Base-by-base conservation (phyloP, 2,888 invertebrate species). In the Drosophila koepferae region DNA sequence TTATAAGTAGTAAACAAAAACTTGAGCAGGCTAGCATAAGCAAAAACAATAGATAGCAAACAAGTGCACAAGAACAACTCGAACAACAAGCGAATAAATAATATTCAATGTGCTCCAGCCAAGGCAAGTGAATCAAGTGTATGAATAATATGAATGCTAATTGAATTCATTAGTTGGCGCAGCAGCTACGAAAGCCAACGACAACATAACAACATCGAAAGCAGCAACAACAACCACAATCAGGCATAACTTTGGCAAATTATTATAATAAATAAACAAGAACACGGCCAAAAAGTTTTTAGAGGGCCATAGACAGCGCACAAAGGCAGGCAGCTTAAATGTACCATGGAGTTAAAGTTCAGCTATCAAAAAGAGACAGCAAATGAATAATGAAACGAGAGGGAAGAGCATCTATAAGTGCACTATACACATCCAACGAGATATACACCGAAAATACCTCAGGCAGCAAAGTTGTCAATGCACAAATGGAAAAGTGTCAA, bases 91-190 rank as follows among this genome's bases (percentile, higher is more conserved):
- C 72, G 72, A 87, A 85, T 85, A 86, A 86, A 89, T 80, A 77
- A 73, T 82, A 76, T 86, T 86, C 83, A 83, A 88, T 82, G 74
- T 64, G 55, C 70, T 68, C 53, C 66, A 62, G 44, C 51, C 68
- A 12, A 46, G 71, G 72, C 41, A 63, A 72, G 64, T 71, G 87
- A 89, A 80, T 80, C 82, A 82, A 88, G 89, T 87, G 78, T 85
- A 85, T 87, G 87, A 86, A 86, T 86, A 88, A 90, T 86, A 80
- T 86, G 89, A 90, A 90, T 90, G 80, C 84, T 87, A 89, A 87
- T 87, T 87, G 90, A 87, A 87, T 86, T 84, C 73, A 81, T 84
- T 86, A 76, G 71, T 65, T 58, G 65, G 51, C 56, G 20, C 54
- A 64, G 58, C 63, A 69, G 60, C 62, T 75, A 51, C 66, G 65